These are phyloP conservation scores for Streptopelia turtur DNA, from an alignment of 2,797 vertebrate species.

Conservation along the genomic window DNA sequence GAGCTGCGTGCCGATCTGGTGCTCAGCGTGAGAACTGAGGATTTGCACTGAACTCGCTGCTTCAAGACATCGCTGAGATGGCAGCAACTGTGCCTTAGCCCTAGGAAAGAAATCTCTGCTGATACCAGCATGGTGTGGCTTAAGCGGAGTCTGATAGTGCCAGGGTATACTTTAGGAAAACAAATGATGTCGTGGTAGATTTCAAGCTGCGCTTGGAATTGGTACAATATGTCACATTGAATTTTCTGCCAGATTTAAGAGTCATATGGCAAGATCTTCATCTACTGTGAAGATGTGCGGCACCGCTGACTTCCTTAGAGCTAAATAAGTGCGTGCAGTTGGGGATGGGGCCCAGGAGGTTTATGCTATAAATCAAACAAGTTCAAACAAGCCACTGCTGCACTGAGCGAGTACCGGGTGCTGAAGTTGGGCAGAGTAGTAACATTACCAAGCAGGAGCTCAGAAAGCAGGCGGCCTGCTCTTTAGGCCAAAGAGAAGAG, in stretches of 20 bases:
- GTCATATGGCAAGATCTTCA: neutral
- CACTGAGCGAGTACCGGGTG: neutral
- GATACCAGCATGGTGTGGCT: neutral
- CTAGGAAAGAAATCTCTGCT: constrained; percentile 21
- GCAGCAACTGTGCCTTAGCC: neutral
- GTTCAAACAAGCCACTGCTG: neutral
- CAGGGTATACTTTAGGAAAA: constrained; percentile 2
- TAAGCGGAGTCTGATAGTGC: neutral
- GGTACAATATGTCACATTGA: neutral
- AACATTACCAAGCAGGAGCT: neutral
- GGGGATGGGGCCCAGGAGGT: neutral
- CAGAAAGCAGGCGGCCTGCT: neutral
- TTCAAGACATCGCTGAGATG: neutral
- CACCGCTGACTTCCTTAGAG: neutral
- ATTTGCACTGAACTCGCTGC: neutral
- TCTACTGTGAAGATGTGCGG: neutral
- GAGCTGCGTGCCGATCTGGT: neutral
- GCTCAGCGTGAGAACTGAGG: neutral
- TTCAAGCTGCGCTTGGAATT: constrained; percentile 5
- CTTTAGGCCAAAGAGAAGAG: neutral
- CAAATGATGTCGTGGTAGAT: neutral
- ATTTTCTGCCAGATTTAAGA: constrained; percentile 46
- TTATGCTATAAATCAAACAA: neutral
- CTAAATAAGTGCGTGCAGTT: fast-evolving
- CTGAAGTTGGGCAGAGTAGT: neutral